These are phyloP conservation scores for Vidua chalybeata DNA, from an alignment of 2,113 vertebrate species.

Conservation along the genomic window DNA sequence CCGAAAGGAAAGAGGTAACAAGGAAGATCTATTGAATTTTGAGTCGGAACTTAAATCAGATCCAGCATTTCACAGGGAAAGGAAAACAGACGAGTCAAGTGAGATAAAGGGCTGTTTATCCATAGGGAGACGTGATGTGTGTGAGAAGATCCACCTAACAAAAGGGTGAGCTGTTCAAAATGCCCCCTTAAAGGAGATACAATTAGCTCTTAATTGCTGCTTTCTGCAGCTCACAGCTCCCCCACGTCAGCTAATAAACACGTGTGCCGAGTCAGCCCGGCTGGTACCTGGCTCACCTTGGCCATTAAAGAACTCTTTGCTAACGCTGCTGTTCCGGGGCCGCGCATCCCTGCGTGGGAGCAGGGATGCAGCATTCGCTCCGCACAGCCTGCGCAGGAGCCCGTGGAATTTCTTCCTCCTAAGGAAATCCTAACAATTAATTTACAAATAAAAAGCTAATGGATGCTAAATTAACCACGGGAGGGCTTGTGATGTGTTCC, in stretches of 20 bases:
- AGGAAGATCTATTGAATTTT: slow-evolving; percentile 24
- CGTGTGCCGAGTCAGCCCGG: neutral
- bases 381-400: accelerated
- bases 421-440: neutral
- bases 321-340: neutral
- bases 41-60: slow-evolving; percentile 28
- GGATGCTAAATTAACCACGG: slow-evolving; percentile 3
- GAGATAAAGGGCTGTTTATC: slow-evolving; percentile 53
- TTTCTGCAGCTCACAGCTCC: slow-evolving; percentile 8
- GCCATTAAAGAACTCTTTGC: neutral
- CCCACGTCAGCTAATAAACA: neutral
- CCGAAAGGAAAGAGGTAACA: neutral
- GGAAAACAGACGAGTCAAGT: slow-evolving; percentile 18
- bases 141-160: slow-evolving; percentile 7
- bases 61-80: slow-evolving; percentile 3
- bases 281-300: neutral
- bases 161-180: slow-evolving; percentile 15
- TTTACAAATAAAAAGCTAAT: neutral
- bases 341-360: neutral
- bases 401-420: neutral
- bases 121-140: slow-evolving; percentile 22
- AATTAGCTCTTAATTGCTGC: slow-evolving; percentile 45
- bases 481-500: neutral
- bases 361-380: accelerated
- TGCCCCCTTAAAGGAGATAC: slow-evolving; percentile 1